Evolutionary conservation across 2,113 vertebrate genomes (phyloP), one percentile per base, ranked within the genome.

Genomic region (Labrus mixtus): DNA sequence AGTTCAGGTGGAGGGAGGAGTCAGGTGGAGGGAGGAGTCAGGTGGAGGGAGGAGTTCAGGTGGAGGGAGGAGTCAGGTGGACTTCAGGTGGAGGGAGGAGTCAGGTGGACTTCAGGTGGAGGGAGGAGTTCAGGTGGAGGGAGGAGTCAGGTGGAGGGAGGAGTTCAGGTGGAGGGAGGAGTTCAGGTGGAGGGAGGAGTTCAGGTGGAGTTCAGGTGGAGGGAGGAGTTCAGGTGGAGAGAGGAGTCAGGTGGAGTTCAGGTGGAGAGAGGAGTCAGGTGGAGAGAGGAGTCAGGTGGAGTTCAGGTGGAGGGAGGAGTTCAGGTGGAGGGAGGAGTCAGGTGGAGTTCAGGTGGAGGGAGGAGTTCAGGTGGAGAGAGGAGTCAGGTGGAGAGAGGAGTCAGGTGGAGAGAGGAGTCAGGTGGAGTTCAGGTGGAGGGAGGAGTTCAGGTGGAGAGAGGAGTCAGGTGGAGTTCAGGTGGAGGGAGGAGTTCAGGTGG

Each of bases 231-330:
- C 29, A 33, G 61, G 55, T 60, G 73, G 46, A 20, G 8, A 13
- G 19, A 50, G 13, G 43, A 73, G 68, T 63, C 51, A 37, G 74
- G 39, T n/a, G n/a, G n/a, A n/a, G n/a, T n/a, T n/a, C n/a, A n/a
- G n/a, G n/a, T n/a, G n/a, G n/a, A n/a, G n/a, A n/a, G n/a, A n/a
- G n/a, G n/a, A 6, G 4, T 33, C 29, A 33, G 61, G 55, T 60
- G 73, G 46, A 20, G 8, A 13, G 19, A 50, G 13, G 43, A 73
- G 68, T 63, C 51, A 37, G 74, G 39, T 1, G 4, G n/a, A n/a
- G n/a, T n/a, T n/a, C n/a, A n/a, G n/a, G n/a, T n/a, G n/a, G n/a
- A n/a, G n/a, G n/a, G n/a, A n/a, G n/a, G n/a, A n/a, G n/a, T n/a
- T 33, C 29, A 33, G 61, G 55, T 60, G 73, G 46, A 20, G 8